Evolutionary conservation across 2,888 invertebrate species (phyloP).

Genomic region (Calameuta pallipes): DNA sequence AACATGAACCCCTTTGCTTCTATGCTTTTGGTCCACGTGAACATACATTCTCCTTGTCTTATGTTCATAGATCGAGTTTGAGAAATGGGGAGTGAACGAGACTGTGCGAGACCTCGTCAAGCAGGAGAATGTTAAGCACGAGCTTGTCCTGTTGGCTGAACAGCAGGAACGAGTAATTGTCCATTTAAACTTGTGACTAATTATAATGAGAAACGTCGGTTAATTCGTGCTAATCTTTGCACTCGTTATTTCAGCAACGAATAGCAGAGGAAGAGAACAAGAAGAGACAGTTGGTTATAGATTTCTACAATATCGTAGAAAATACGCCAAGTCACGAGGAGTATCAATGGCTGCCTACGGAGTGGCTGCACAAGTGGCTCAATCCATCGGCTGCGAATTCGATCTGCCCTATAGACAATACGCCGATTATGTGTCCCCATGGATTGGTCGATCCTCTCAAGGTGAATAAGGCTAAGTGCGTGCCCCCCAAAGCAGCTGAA

Average conservation of each 20-base stretch:
- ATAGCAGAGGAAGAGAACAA: conserved; percentile 55
- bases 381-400: conserved; percentile 45
- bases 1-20: background rate
- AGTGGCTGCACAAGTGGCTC: conserved; percentile 70
- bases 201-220: background rate
- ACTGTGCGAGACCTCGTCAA: conserved; percentile 56
- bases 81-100: conserved; percentile 57
- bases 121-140: conserved; percentile 58
- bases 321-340: conserved; percentile 39
- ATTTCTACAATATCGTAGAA: conserved; percentile 54
- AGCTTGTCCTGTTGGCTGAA: conserved; percentile 55
- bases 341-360: conserved; percentile 68
- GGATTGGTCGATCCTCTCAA: conserved; percentile 66
- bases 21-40: background rate
- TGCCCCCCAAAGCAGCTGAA: conserved; percentile 62
- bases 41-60: background rate
- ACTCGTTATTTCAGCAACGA: conserved; percentile 37
- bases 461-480: conserved; percentile 65
- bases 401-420: conserved; percentile 66
- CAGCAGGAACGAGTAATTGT: conserved; percentile 56
- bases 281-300: conserved; percentile 58
- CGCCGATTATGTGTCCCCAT: conserved; percentile 66
- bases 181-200: background rate
- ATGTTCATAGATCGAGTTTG: conserved; percentile 52
- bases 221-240: background rate